These are phyloP conservation scores for Electrophaes corylata DNA, from an alignment of 2,888 invertebrate genomes.

Conservation along the genomic window DNA sequence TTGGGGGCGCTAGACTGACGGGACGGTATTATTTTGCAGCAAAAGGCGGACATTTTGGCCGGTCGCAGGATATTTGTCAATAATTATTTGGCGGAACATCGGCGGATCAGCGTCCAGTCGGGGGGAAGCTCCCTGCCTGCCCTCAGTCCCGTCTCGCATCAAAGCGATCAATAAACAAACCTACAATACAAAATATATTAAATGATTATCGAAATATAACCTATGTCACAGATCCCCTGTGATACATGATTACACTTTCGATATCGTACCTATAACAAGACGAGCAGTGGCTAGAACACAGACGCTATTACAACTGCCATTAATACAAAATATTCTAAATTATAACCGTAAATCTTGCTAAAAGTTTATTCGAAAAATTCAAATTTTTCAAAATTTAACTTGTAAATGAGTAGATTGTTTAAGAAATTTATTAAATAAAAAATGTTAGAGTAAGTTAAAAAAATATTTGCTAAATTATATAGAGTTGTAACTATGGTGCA, in stretches of 20 bases:
- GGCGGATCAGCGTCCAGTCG: conserved; percentile 84
- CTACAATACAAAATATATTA: conserved; percentile 24
- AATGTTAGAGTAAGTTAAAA: conserved; percentile 48
- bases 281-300: conserved; percentile 19
- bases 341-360: conserved; percentile 40
- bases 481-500: conserved; percentile 77
- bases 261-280: not conserved
- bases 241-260: conserved; percentile 3
- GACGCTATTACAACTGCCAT: conserved; percentile 35
- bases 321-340: conserved; percentile 33
- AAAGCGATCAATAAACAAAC: conserved; percentile 77
- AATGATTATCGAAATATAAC: conserved; percentile 11
- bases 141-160: conserved; percentile 81
- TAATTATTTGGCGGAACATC: conserved; percentile 85
- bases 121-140: conserved; percentile 81
- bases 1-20: conserved; percentile 62
- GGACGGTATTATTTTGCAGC: conserved; percentile 81
- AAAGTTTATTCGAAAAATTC: conserved; percentile 33
- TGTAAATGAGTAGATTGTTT: conserved; percentile 66
- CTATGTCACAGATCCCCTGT: conserved; percentile 1
- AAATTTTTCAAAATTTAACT: conserved; percentile 46
- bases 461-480: conserved; percentile 66
- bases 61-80: conserved; percentile 85
- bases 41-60: conserved; percentile 85
- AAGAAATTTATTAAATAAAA: conserved; percentile 63